Evolutionary conservation across 1,140 invertebrate genomes (phyloP).

Genomic region (Subanguina moxae): DNA sequence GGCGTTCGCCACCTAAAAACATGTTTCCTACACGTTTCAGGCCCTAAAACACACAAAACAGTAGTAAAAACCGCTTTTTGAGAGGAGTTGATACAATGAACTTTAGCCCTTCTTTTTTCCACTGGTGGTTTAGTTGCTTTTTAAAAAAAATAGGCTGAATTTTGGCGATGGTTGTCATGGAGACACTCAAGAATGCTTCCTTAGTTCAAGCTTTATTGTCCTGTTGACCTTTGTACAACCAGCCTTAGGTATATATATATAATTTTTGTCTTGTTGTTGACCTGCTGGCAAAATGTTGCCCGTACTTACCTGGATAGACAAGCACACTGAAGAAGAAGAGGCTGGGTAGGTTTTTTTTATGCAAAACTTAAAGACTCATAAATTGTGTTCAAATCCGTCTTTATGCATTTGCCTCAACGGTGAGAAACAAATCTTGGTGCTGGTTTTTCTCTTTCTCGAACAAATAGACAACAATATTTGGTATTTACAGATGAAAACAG

Average conservation of each 20-base stretch:
- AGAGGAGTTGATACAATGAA: too few species aligned
- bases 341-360: conserved; percentile 8
- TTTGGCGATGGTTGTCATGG: background rate
- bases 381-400: background rate
- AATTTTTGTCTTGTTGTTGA: too few species aligned
- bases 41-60: too few species aligned
- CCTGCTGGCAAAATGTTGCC: conserved; percentile 8
- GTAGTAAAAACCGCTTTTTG: too few species aligned
- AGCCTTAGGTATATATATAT: too few species aligned
- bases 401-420: background rate
- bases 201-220: background rate
- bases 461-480: too few species aligned
- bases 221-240: background rate
- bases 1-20: too few species aligned
- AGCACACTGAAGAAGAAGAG: conserved; percentile 29
- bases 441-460: background rate
- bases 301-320: conserved; percentile 27
- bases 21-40: too few species aligned
- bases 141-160: background rate
- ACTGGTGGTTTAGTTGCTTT: too few species aligned
- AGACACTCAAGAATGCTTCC: background rate
- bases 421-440: background rate
- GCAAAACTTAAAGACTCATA: background rate
- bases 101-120: too few species aligned
- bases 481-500: too few species aligned